Base-by-base conservation (phyloP, 2,113 vertebrate genomes). In the Benitochromis conjunctus region DNA sequence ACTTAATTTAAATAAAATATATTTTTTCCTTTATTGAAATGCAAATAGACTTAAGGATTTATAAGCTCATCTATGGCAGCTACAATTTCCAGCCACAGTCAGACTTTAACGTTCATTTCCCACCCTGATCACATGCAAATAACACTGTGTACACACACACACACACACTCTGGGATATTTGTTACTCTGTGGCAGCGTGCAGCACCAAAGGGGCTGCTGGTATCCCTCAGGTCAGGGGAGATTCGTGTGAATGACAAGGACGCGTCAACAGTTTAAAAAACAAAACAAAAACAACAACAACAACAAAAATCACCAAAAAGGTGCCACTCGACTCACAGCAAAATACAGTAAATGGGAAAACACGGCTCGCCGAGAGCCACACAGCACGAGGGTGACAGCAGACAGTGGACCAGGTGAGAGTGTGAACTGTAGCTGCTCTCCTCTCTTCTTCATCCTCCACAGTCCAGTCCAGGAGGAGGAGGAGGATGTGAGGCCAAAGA, bases 71-170 rank as follows among this genome's bases (percentile, higher is more conserved):
- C 7, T 54, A 78, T 19, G 58, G 79, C 26, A 80, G 29, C 38
- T 26, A 31, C 54, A 48, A 74, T 84, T 29, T 46, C 19, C 10
- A 86, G 53, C 62, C 80, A 38, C 29, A 34, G 79, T 46, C 36
- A 54, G 21, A 19, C 26, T 66, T 24, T 24, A 21, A 24, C 43
- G 88, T 89, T 93, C 76, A 91, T 88, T 94, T 94, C 85, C 90
- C 19, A 36, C 34, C 92, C 92, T 79, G 92, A 77, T 84, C 60
- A 92, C 92, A 94, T 92, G 92, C 94, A 95, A 89, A 86, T 84
- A 87, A 93, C 92, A 92, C 86, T 64, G 31, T 4, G 34, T 64
- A 64, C 60, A 69, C 62, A 66, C 62, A 41, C 62, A 69, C 38
- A 18, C 91, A 90, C 91, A 92, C 80, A 92, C 82, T 24, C 86